A percentile compares a stretch with the other conserved stretches of the same genome.
phyloP scores from a whole-genome alignment of 2,113 vertebrate species.

The Colistium nudipinnis region DNA sequence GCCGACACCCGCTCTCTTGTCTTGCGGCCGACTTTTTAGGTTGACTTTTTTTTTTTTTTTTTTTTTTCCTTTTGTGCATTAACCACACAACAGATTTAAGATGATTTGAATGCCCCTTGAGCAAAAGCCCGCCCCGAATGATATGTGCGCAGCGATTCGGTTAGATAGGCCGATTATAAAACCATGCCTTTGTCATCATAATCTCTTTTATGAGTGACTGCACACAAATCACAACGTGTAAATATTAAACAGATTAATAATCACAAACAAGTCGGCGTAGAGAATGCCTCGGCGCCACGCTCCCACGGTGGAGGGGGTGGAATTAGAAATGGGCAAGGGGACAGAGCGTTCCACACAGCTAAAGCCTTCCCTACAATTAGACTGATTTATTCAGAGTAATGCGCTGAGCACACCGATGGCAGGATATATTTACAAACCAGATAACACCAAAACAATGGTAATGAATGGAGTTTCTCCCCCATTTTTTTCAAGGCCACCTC shows the following conservation, averaged over 20 bases:
- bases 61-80: constrained; percentile 55
- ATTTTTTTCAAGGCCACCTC: constrained; percentile 59
- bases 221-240: constrained; percentile 81
- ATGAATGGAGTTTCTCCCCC: constrained; percentile 49
- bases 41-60: constrained; percentile 59
- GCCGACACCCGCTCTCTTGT: constrained; percentile 40
- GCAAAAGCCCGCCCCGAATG: constrained; percentile 60
- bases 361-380: constrained; percentile 74
- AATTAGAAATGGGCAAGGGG: constrained; percentile 67
- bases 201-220: constrained; percentile 82
- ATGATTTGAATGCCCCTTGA: constrained; percentile 70
- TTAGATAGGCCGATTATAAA: constrained; percentile 77
- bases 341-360: constrained; percentile 65
- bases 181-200: constrained; percentile 78
- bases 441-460: constrained; percentile 74
- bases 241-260: constrained; percentile 85
- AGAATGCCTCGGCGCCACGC: constrained; percentile 66
- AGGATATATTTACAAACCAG: constrained; percentile 78
- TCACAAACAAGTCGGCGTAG: constrained; percentile 77
- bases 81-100: constrained; percentile 67
- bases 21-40: constrained; percentile 59
- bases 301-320: constrained; percentile 50
- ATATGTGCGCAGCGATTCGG: constrained; percentile 61
- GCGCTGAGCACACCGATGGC: constrained; percentile 72
- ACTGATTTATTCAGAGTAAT: constrained; percentile 77